A percentile compares a stretch with the other conserved stretches of the same genome.
Evolutionary conservation across 2,797 vertebrate species (phyloP).

Genomic region (Parauchenoglanis punctatus): DNA sequence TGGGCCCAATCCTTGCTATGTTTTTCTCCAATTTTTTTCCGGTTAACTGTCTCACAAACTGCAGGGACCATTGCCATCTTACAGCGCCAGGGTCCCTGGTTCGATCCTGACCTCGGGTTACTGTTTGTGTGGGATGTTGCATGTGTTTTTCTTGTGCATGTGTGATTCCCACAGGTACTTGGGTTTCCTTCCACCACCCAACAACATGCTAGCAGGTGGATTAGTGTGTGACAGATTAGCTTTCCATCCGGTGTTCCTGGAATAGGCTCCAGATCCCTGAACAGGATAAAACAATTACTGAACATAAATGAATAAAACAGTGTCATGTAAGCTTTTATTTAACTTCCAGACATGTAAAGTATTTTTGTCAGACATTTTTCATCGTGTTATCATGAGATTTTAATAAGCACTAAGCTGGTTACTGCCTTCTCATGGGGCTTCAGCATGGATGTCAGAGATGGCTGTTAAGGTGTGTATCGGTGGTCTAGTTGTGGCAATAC

Average conservation of each 20-base stretch:
- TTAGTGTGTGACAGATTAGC: not conserved
- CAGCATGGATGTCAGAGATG: not conserved
- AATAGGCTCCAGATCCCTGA: not conserved
- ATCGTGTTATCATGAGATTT: not conserved
- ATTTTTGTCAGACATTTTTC: no score
- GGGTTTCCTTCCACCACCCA: not conserved
- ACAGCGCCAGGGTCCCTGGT: not conserved
- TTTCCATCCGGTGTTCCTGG: not conserved
- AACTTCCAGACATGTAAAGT: no score
- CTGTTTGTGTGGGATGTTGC: not conserved
- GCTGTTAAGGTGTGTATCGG: not conserved
- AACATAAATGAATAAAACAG: no score
- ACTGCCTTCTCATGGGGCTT: not conserved
- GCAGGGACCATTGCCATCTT: not conserved
- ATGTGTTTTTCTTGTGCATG: not conserved
- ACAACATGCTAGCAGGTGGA: not conserved
- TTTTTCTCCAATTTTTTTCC: not conserved
- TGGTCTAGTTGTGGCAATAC: not conserved
- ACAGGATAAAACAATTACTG: not conserved
- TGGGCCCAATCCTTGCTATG: not conserved
- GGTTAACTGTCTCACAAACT: not conserved
- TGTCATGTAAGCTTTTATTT: no score
- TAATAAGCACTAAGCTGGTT: not conserved
- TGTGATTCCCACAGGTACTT: not conserved
- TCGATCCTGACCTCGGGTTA: not conserved